Base-by-base conservation (phyloP, 2,113 vertebrate species). In the Phalacrocorax aristotelis region DNA sequence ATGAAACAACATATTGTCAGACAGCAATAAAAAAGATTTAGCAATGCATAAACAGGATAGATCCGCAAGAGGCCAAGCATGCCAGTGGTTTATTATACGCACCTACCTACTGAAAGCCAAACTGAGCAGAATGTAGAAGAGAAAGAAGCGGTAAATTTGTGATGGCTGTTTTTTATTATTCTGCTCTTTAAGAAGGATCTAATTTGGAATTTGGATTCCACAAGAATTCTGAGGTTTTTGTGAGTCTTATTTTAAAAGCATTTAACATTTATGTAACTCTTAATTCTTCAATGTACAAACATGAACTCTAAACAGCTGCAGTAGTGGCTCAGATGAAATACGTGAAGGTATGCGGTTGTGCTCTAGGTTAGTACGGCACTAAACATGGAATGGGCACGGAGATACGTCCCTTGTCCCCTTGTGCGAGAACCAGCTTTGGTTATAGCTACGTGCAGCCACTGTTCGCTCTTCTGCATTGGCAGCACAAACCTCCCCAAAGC, bases 1-100 rank as follows among this genome's bases (percentile, higher is more conserved):
- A 95, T 71, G 94, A 92, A 96, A 77, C 62, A 96, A 91, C 78
- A 92, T 87, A 96, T 92, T 98, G 93, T 97, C 94, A 96, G 71
- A 94, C 38, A 96, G 95, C 77, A 95, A 87, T 91, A 94, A 95
- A 95, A 87, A 83, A 96, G 89, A 95, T 84, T 97, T 97, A 96
- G 71, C 55, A 58, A 82, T 36, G 10, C 42, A 17, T 96, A 97
- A 97, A 94, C 91, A 97, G 96, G 80, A 95, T 95, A 92, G 89
- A 96, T 91, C 85, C 61, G 9, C 96, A 92, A 95, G 80, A 97
- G 95, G 58, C 88, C 82, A 95, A 72, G 51, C 77, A 69, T 44
- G 58, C 40, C 46, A 80, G 66, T 81, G n/a, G 87, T 96, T 96
- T 97, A 92, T 87, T 92, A 95, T 68, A 77, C 38, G 81, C 42